Evolutionary conservation across 2,113 vertebrate species (phyloP), one percentile per base, ranked within the genome.

Genomic region (Trogon melanurus): DNA sequence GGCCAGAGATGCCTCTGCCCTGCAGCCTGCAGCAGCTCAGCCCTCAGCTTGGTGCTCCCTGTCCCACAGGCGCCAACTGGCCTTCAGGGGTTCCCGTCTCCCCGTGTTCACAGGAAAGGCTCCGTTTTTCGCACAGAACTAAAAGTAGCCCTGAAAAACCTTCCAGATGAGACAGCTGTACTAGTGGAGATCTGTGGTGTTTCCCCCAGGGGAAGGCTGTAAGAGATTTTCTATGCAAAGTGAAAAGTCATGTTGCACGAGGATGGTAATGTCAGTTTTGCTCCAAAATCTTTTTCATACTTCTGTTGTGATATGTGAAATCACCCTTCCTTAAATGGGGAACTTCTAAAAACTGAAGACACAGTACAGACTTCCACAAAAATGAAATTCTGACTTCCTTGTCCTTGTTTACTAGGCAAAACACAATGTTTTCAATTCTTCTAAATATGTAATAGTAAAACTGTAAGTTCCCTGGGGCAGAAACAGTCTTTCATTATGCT

Each of bases 41-140:
- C 15, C 6, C 30, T 45, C 0, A 0, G 6, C 22, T 71, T 2
- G 3, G 4, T 2, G 1, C 4, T 70, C 9, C 30, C 13, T 5
- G 3, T 58, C 6, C 11, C 4, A 7, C 7, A 5, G 25, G 22
- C 13, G 54, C 5, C 32, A 87, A n/a, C 15, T 21, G 47, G 14
- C 3, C 18, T 53, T 60, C 7, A 2, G 30, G 82, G 17, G 11
- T n/a, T 20, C 27, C 9, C 60, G 50, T 17, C 15, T 76, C 26
- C 34, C 20, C 12, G 27, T 1, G 2, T 10, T 41, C 44, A 61
- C 2, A 26, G 26, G 9, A 89, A 84, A 57, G 7, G 11, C 29
- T 79, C 12, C 0, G 0, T 56, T 17, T 71, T 87, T 80, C 91
- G 27, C 21, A 58, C 17, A 51, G 8, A 13, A 19, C 34, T 79